A percentile compares a stretch with the other conserved stretches of the same genome.
phyloP scores from a whole-genome alignment of 2,113 vertebrate species.

The Chaetodon trifascialis region DNA sequence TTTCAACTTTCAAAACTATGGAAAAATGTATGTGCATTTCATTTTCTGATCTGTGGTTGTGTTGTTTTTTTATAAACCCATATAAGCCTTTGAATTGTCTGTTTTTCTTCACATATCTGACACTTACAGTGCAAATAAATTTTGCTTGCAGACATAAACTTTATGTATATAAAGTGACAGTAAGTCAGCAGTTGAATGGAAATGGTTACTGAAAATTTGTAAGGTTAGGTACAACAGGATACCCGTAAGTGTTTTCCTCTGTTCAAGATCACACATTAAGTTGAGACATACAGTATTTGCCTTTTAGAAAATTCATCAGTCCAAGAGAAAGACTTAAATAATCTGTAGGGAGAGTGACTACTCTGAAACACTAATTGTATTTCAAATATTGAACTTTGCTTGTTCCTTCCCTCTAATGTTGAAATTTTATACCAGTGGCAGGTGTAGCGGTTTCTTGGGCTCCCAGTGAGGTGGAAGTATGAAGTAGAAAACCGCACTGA shows the following conservation, averaged over 20 bases:
- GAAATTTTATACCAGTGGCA: neutral
- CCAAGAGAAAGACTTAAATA: neutral
- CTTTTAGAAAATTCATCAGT: neutral
- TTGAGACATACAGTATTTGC: neutral
- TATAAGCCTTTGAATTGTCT: neutral
- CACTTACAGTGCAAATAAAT: neutral
- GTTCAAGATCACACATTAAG: neutral
- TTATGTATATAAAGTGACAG: neutral
- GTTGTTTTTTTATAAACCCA: conserved; percentile 2
- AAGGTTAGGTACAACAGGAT: neutral
- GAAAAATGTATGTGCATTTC: neutral
- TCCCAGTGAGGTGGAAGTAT: neutral
- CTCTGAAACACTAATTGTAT: neutral
- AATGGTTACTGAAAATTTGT: neutral
- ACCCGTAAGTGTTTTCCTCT: neutral
- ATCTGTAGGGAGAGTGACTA: neutral
- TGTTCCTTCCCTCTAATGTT: rapidly evolving
- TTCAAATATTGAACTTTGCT: neutral
- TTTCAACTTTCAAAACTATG: neutral
- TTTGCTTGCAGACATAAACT: neutral
- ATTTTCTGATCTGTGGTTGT: neutral
- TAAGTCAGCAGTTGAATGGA: neutral
- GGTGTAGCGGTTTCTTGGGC: neutral
- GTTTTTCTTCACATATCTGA: neutral
- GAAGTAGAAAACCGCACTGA: neutral